phyloP scores from a whole-genome alignment of 2,888 invertebrate species.

The Smittia sp. region DNA sequence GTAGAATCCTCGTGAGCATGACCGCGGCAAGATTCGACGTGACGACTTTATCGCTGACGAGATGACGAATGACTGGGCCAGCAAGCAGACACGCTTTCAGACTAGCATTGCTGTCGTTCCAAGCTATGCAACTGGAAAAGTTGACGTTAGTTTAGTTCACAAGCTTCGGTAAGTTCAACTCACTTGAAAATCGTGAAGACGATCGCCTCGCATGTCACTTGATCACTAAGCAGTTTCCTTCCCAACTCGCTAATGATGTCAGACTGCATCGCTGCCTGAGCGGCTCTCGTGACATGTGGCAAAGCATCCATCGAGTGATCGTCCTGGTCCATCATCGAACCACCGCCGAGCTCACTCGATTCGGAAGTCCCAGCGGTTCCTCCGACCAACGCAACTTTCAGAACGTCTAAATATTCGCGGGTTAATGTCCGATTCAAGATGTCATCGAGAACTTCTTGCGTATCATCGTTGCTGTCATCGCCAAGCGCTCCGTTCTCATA shows the following conservation, averaged over 20 bases:
- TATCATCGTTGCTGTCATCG: constrained; percentile 65
- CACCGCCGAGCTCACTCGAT: constrained; percentile 56
- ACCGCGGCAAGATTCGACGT: constrained; percentile 67
- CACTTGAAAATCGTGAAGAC: constrained; percentile 62
- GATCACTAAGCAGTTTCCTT: constrained; percentile 65
- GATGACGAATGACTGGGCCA: constrained; percentile 66
- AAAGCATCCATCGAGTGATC: constrained; percentile 69
- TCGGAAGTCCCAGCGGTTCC: constrained; percentile 58
- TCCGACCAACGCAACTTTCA: constrained; percentile 73
- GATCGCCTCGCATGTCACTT: constrained; percentile 63
- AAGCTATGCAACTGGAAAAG: constrained; percentile 63
- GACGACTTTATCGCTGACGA: constrained; percentile 63
- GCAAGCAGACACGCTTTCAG: constrained; percentile 74
- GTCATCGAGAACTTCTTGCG: constrained; percentile 81
- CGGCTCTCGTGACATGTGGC: constrained; percentile 55
- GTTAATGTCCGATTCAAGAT: constrained; percentile 82
- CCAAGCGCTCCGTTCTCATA: constrained; percentile 74
- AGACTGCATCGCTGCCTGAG: constrained; percentile 57
- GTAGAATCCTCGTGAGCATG: constrained; percentile 73
- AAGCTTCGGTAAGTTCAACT: constrained; percentile 26
- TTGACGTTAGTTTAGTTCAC: background rate
- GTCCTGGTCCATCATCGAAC: constrained; percentile 62
- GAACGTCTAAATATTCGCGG: constrained; percentile 81
- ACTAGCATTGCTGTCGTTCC: constrained; percentile 83
- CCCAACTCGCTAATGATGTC: constrained; percentile 83